Evolutionary conservation across 2,797 vertebrate genomes (phyloP).

Genomic region (Zenarchopterus dispar): DNA sequence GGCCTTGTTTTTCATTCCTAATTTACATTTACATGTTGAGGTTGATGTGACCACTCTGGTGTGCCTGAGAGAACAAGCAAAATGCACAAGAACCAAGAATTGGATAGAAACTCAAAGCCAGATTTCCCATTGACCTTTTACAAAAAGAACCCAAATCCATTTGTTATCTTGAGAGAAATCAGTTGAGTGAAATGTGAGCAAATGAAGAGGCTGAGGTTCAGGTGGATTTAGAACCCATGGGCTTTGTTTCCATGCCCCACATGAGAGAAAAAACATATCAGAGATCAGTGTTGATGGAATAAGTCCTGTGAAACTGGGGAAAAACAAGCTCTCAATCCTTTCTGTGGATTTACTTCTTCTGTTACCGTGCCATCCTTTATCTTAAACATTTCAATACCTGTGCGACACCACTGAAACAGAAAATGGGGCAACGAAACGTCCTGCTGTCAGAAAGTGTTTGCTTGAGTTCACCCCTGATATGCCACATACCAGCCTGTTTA

Average conservation of each 20-base stretch:
- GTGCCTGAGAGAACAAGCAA: slow-evolving; percentile 10
- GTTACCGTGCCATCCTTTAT: slow-evolving; percentile 11
- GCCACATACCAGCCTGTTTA: too few relatives aligned
- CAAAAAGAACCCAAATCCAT: not conserved
- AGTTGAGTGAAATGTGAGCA: slow-evolving; percentile 39
- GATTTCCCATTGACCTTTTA: slow-evolving; percentile 54
- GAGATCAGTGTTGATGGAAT: slow-evolving; percentile 36
- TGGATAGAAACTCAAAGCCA: slow-evolving; percentile 2
- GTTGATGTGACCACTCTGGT: slow-evolving; percentile 19
- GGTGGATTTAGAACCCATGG: slow-evolving; percentile 21
- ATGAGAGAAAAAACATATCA: slow-evolving; percentile 20
- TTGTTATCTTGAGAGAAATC: slow-evolving; percentile 38
- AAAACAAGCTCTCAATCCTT: slow-evolving; percentile 13
- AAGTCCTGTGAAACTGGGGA: slow-evolving; percentile 10
- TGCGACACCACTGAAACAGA: slow-evolving; percentile 4
- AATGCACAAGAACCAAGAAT: not conserved
- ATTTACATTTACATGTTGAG: slow-evolving; percentile 37
- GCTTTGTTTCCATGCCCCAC: slow-evolving; percentile 10
- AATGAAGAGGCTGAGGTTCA: slow-evolving; percentile 20
- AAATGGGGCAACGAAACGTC: too few relatives aligned
- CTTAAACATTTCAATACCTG: slow-evolving; percentile 37
- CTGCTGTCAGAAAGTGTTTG: too few relatives aligned
- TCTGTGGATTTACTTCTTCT: slow-evolving; percentile 11
- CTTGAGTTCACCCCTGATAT: too few relatives aligned
- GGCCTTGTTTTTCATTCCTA: slow-evolving; percentile 6